Percentiles rank a stretch among this genome's conserved stretches.
These are phyloP conservation scores for Rhinolophus sinicus DNA, from an alignment of 2,113 vertebrate species.

Conservation along the genomic window DNA sequence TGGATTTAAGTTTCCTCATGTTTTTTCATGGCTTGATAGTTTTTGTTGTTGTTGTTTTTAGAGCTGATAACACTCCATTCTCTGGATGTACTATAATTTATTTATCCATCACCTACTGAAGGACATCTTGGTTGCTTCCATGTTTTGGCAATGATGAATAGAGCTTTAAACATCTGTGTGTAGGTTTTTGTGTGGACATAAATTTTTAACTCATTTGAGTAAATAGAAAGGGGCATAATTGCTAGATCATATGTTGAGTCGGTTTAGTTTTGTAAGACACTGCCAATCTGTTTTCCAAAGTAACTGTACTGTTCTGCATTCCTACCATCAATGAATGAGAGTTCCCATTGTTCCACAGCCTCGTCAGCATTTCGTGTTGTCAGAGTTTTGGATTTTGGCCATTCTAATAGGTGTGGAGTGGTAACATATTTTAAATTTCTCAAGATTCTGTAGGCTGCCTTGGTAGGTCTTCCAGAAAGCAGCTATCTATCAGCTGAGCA, in stretches of 20 bases:
- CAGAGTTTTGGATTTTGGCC: not conserved
- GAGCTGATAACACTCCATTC: not conserved
- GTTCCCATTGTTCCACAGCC: not conserved
- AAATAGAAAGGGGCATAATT: not conserved
- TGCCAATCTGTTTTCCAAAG: not conserved
- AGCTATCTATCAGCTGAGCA: not conserved
- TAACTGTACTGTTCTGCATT: not conserved
- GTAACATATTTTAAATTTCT: not conserved
- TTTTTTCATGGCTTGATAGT: not conserved
- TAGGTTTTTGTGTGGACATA: not conserved
- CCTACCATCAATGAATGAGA: not conserved
- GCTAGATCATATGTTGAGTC: not conserved
- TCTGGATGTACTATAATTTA: not conserved
- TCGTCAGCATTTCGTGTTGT: not conserved
- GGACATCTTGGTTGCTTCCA: not conserved
- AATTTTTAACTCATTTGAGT: conserved; percentile 9
- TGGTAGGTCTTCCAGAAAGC: not conserved
- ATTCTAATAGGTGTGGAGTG: not conserved
- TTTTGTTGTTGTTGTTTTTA: not conserved
- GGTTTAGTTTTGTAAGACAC: not conserved
- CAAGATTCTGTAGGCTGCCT: not conserved
- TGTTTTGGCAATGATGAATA: not conserved
- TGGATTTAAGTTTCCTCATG: not conserved
- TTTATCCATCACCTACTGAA: not conserved
- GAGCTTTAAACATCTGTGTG: not conserved